A percentile compares a stretch with the other conserved stretches of the same genome.
These are phyloP conservation scores for Standfussiana lucernea DNA, from an alignment of 2,888 invertebrate genomes.

Conservation along the genomic window DNA sequence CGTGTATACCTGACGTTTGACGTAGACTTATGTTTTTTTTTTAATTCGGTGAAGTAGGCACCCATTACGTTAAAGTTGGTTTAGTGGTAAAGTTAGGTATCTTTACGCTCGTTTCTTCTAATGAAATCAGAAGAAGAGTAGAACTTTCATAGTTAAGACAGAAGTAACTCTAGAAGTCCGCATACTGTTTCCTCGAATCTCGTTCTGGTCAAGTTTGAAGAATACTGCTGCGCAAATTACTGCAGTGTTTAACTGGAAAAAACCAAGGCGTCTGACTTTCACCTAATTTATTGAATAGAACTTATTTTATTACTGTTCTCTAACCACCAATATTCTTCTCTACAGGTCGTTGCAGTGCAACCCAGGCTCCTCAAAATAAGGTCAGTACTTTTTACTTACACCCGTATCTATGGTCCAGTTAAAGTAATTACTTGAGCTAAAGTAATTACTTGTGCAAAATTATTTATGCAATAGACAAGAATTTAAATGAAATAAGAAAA, in stretches of 20 bases:
- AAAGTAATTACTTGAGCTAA: too few relatives aligned
- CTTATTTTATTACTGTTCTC: neutral
- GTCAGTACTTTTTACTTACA: constrained; percentile 11
- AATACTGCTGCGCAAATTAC: constrained; percentile 4
- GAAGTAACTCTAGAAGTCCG: constrained; percentile 6
- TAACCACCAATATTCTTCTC: constrained; percentile 1
- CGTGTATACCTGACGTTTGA: constrained; percentile 60
- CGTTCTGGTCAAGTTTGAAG: neutral
- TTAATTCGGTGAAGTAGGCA: constrained; percentile 13
- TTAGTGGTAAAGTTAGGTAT: constrained; percentile 28
- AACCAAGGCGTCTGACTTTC: neutral
- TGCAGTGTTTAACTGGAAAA: neutral
- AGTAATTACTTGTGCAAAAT: too few relatives aligned
- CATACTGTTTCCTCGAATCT: neutral
- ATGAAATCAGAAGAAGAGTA: constrained; percentile 10
- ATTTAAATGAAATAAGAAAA: too few relatives aligned
- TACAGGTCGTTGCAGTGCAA: constrained; percentile 32
- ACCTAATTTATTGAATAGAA: neutral
- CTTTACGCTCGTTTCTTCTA: constrained; percentile 24
- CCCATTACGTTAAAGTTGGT: constrained; percentile 8
- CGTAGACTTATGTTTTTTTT: constrained; percentile 29
- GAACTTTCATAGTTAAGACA: constrained; percentile 22
- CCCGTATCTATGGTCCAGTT: too few relatives aligned
- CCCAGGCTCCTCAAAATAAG: constrained; percentile 28
- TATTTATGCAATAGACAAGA: too few relatives aligned